Evolutionary conservation across 2,113 vertebrate species (phyloP), one percentile per base, ranked within the genome.

Genomic region (Cebidichthys violaceus): DNA sequence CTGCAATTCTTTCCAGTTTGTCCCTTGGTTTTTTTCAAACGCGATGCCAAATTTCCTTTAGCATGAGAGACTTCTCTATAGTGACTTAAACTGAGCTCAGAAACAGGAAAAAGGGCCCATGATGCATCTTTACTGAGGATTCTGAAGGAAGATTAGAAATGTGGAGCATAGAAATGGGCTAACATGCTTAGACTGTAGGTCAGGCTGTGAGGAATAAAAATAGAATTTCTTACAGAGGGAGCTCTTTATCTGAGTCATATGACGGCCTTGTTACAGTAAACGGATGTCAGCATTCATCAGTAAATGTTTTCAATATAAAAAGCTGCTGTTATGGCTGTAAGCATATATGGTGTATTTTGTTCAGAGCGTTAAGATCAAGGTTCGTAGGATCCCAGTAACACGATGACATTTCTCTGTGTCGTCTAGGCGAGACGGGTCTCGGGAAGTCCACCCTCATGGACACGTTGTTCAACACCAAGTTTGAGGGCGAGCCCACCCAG

Each of bases 391-490:
- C 15, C n/a, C 3, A 31, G 22, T 78, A 79, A 78, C 52, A 33
- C 62, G n/a, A 62, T 50, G 31, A 1, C 5, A 39, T 52, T 68
- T 33, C 2, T 75, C 43, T 66, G 37, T 90, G 69, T 70, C 43
- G 86, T 81, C 54, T 45, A 99, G 98, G 98, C 20, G 98, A 99
- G 94, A 99, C 98, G 1, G 98, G 98, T 54, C 95, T 99, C 86
- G 98, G 98, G 55, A 99, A 99, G 89, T 99, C 98, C 54, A 99
- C 98, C 18, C 95, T 99, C 65, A 99, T 99, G 98, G 98, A 99
- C 89, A 99, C 98, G 0, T 94, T 99, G 92, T 99, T 99, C 94
- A 99, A 99, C 92, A 99, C 98, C 90, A 99, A 97, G 93, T 98
- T 99, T 65, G 97, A 99, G 92, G 96, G 96, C 1, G 97, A 99